Percentiles rank a stretch among this genome's conserved stretches.
Conservation (phyloP, 1,140 invertebrate species). For the Drosophila simulans region DNA sequence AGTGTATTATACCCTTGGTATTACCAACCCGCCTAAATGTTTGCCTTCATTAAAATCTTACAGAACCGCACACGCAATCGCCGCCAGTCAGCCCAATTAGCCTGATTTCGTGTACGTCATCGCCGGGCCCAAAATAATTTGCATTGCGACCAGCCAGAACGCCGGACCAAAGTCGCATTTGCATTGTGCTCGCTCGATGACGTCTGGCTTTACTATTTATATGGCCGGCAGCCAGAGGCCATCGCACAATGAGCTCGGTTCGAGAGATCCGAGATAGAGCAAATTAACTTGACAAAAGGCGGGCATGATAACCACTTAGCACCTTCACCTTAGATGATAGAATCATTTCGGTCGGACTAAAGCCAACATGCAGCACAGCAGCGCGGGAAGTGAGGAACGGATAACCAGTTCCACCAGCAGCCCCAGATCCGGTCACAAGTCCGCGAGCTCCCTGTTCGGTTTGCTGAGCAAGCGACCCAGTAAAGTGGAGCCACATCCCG, state of each 20-base stretch:
- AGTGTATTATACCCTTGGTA: constrained; percentile 12
- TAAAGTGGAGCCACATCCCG: constrained; percentile 68
- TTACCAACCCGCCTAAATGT: constrained; percentile 1
- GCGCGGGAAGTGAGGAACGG: constrained; percentile 70
- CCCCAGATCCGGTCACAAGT: constrained; percentile 61
- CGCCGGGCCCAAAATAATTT: constrained; percentile 39
- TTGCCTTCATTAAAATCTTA: constrained; percentile 35
- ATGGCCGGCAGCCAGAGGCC: constrained; percentile 22
- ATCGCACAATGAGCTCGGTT: constrained; percentile 37
- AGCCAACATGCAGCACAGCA: constrained; percentile 57
- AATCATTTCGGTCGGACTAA: constrained; percentile 2
- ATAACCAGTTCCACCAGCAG: constrained; percentile 69
- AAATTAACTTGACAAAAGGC: constrained; percentile 42
- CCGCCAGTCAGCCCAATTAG: constrained; percentile 38
- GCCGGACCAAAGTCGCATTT: constrained; percentile 45
- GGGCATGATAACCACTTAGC: constrained; percentile 32
- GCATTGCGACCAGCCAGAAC: constrained; percentile 29
- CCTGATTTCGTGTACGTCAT: constrained; percentile 44
- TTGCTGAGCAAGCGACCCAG: constrained; percentile 70
- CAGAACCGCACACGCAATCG: constrained; percentile 31
- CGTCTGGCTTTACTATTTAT: constrained; percentile 47
- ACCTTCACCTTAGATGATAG: constrained; percentile 4
- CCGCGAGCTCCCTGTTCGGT: constrained; percentile 64
- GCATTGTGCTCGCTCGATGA: constrained; percentile 47
- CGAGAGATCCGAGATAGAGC: constrained; percentile 41